A percentile compares a stretch with the other conserved stretches of the same genome.
Evolutionary conservation across 2,888 invertebrate genomes (phyloP).

Genomic region (Deilephila elpenor): DNA sequence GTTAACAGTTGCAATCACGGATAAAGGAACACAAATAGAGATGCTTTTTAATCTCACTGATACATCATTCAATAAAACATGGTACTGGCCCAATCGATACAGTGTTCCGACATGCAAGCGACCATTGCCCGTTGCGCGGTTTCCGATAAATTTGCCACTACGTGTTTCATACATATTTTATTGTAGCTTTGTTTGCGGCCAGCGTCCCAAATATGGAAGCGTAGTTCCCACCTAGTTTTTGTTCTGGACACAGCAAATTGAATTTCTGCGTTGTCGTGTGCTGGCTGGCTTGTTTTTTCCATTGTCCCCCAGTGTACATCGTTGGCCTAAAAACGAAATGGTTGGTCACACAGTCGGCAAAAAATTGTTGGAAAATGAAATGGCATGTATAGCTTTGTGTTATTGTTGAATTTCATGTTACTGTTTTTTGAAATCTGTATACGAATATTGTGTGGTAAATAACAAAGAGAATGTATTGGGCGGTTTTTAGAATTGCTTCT

Average conservation of each 20-base stretch:
- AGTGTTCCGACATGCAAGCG: conserved; percentile 57
- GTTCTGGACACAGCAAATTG: conserved; percentile 53
- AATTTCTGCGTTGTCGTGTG: conserved; percentile 57
- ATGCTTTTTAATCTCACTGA: conserved; percentile 7
- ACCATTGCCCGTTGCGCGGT: conserved; percentile 57
- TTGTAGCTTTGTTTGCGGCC: conserved; percentile 54
- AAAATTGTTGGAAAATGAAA: neutral
- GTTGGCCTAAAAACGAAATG: conserved; percentile 35
- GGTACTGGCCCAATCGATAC: conserved; percentile 55
- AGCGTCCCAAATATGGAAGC: conserved; percentile 57
- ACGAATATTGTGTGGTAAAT: neutral
- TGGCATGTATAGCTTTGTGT: neutral
- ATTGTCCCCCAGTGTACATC: conserved; percentile 31
- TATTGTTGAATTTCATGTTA: neutral
- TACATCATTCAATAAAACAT: conserved; percentile 17
- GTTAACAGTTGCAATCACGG: neutral
- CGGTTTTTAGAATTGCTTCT: too few relatives aligned
- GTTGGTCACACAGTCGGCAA: conserved; percentile 23
- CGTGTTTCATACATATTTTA: conserved; percentile 60
- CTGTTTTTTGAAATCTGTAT: neutral
- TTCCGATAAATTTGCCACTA: conserved; percentile 67
- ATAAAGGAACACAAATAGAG: neutral
- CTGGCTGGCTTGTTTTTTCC: conserved; percentile 37
- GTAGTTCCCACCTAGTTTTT: conserved; percentile 52
- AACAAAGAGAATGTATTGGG: too few relatives aligned